Conservation (phyloP, 2,797 vertebrate species). For the Oreonectes daqikongensis region DNA sequence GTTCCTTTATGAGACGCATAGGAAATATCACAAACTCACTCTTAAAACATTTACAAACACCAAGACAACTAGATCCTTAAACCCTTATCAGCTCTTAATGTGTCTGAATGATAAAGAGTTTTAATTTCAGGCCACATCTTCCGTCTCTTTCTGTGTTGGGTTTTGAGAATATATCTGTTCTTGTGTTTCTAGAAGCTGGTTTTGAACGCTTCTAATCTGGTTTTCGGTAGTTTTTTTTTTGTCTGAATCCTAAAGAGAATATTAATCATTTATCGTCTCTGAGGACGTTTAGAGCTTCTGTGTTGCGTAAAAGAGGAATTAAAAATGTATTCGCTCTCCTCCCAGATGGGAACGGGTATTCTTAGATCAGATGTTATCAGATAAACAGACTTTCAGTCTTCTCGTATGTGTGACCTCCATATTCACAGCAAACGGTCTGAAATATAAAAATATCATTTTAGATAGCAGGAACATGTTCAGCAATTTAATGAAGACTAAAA, state of each 20-base stretch:
- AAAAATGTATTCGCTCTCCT: constrained; percentile 1
- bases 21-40: no score
- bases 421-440: not conserved
- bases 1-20: no score
- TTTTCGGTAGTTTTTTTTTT: no score
- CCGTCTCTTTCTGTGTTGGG: no score
- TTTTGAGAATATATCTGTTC: no score
- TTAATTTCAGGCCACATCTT: not conserved
- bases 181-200: not conserved
- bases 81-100: no score
- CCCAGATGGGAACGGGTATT: constrained; percentile 1
- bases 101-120: no score
- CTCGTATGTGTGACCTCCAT: not conserved
- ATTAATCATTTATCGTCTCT: not conserved
- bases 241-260: not conserved
- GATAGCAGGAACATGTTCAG: not conserved
- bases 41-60: no score
- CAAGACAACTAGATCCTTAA: no score
- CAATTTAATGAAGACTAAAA: not conserved
- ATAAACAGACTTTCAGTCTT: not conserved
- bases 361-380: constrained; percentile 3
- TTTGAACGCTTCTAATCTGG: not conserved
- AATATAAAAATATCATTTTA: not conserved
- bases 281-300: not conserved
- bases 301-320: not conserved